phyloP scores from a whole-genome alignment of 1,140 invertebrate species.

The Aphelinus atriplicis region DNA sequence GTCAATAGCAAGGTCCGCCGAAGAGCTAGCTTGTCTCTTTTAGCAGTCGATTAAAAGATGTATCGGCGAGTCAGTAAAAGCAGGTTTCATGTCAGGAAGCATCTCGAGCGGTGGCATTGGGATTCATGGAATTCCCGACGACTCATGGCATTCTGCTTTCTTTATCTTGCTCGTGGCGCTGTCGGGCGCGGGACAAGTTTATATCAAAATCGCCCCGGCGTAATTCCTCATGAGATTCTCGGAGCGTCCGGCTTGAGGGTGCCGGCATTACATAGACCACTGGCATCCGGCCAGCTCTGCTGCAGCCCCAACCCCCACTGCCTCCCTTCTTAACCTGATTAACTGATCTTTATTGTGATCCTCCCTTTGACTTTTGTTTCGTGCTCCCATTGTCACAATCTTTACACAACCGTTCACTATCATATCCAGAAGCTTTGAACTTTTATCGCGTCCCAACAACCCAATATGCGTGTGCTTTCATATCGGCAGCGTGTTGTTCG shows the following conservation, averaged over 20 bases:
- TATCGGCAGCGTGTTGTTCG: no score
- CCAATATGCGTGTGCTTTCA: not conserved
- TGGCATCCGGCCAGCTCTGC: constrained; percentile 4
- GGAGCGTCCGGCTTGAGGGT: not conserved
- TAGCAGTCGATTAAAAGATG: constrained; percentile 22
- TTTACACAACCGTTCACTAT: no score
- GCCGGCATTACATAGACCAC: not conserved
- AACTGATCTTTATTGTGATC: constrained; percentile 4
- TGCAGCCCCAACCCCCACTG: not conserved
- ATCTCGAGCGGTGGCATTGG: not conserved
- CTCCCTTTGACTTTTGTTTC: not conserved
- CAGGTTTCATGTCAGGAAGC: no score
- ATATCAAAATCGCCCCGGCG: constrained; percentile 10
- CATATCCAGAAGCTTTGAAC: not conserved
- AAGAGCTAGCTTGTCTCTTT: constrained; percentile 1
- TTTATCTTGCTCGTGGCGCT: not conserved
- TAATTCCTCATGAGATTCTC: constrained; percentile 26
- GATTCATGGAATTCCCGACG: not conserved
- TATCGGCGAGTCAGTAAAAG: not conserved
- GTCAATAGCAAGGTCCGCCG: constrained; percentile 7
- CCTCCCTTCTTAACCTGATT: constrained; percentile 11
- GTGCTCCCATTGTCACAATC: no score
- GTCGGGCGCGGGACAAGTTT: not conserved
- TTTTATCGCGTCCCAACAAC: not conserved
- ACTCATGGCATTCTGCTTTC: not conserved